Conservation (phyloP, 2,888 invertebrate species). For the Drosophila meridionalis region DNA sequence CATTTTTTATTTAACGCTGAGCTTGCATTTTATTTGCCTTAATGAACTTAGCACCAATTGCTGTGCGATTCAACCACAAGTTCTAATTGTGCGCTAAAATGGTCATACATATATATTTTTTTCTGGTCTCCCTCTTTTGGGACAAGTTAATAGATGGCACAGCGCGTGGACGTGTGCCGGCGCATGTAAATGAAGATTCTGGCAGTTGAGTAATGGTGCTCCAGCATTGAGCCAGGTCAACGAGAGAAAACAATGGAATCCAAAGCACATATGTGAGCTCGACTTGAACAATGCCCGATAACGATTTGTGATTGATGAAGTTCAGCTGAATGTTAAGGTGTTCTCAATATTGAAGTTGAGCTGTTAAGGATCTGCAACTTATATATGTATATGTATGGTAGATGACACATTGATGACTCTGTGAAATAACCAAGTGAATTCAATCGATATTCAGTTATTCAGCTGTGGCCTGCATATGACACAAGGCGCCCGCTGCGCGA, state of each 20-base stretch:
- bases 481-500: slow-evolving; percentile 22
- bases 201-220: slow-evolving; percentile 65
- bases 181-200: slow-evolving; percentile 54
- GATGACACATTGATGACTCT: neutral
- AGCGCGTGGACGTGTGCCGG: slow-evolving; percentile 14
- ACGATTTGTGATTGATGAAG: slow-evolving; percentile 16
- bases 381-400: neutral
- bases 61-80: neutral
- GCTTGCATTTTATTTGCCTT: neutral
- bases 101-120: neutral
- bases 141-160: neutral
- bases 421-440: slow-evolving; percentile 1
- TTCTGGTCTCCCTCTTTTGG: slow-evolving; percentile 4
- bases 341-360: neutral
- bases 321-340: neutral
- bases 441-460: slow-evolving; percentile 26
- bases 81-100: slow-evolving; percentile 62
- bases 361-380: neutral
- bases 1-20: neutral
- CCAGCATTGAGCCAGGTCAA: slow-evolving; percentile 26
- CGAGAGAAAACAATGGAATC: slow-evolving; percentile 4
- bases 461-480: slow-evolving; percentile 21
- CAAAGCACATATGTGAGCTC: neutral
- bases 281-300: slow-evolving; percentile 7
- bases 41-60: slow-evolving; percentile 35